Conservation (phyloP, 1,140 invertebrate genomes). For the Campoletis sonorensis region DNA sequence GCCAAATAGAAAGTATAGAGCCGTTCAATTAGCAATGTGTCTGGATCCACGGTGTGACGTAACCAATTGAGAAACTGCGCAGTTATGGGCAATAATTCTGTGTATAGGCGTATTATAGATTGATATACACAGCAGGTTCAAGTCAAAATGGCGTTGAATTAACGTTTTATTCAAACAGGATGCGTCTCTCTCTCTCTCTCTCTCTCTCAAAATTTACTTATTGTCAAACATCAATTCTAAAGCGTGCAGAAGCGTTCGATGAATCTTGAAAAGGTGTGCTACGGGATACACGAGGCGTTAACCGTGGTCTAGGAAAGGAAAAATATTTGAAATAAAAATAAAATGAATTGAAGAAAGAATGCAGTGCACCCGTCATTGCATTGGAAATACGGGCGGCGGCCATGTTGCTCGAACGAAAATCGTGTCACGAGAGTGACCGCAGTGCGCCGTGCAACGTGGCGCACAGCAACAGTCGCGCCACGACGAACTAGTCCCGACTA, state of each 20-base stretch:
- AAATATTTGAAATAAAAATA: too few species aligned
- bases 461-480: constrained; percentile 40
- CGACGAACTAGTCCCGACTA: constrained; percentile 28
- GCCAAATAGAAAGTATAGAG: too few species aligned
- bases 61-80: constrained; percentile 51
- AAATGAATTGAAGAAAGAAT: neutral
- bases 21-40: neutral
- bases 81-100: constrained; percentile 38
- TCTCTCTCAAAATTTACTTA: too few species aligned
- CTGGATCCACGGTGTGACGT: constrained; percentile 54
- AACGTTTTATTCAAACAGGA: too few species aligned
- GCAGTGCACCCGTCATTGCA: constrained; percentile 11
- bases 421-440: constrained; percentile 29
- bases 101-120: neutral
- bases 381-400: neutral
- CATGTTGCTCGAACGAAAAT: constrained; percentile 24
- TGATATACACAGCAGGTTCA: neutral
- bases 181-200: too few species aligned
- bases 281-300: neutral
- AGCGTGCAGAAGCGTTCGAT: too few species aligned
- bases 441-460: neutral
- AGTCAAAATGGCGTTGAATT: neutral
- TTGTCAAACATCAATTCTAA: too few species aligned
- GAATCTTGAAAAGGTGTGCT: too few species aligned
- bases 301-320: neutral